These are phyloP conservation scores for Sebastolobus altivelis DNA, from an alignment of 2,797 vertebrate genomes.

Conservation along the genomic window DNA sequence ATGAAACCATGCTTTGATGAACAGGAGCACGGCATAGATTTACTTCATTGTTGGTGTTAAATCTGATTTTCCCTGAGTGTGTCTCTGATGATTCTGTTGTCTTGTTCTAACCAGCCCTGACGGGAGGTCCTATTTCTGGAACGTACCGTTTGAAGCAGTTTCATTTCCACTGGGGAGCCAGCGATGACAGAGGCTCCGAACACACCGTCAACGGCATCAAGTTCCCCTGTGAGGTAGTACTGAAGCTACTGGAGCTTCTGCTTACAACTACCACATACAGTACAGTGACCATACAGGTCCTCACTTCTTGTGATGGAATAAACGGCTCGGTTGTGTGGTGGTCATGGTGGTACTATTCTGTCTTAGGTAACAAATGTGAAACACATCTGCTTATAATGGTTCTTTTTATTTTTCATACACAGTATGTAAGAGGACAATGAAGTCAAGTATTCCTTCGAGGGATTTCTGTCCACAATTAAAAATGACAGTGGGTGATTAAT, in stretches of 20 bases:
- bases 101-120: slow-evolving; percentile 83
- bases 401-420: neutral
- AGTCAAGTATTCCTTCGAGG: neutral
- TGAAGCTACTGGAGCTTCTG: neutral
- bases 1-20: neutral
- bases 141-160: slow-evolving; percentile 93
- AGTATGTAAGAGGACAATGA: neutral
- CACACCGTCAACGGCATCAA: slow-evolving; percentile 89
- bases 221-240: slow-evolving; percentile 95
- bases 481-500: neutral
- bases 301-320: neutral
- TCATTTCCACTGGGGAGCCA: slow-evolving; percentile 95
- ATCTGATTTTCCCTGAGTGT: neutral
- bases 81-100: slow-evolving; percentile 21
- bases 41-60: neutral
- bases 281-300: neutral
- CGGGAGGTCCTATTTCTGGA: slow-evolving; percentile 90
- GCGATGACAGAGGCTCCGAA: slow-evolving; percentile 91
- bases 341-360: neutral
- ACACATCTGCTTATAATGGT: neutral
- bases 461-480: neutral
- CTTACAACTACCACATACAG: neutral
- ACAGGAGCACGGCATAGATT: neutral
- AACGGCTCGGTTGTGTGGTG: neutral
- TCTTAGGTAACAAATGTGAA: neutral